phyloP scores from a whole-genome alignment of 2,797 vertebrate species.

The Tragopan temminckii region DNA sequence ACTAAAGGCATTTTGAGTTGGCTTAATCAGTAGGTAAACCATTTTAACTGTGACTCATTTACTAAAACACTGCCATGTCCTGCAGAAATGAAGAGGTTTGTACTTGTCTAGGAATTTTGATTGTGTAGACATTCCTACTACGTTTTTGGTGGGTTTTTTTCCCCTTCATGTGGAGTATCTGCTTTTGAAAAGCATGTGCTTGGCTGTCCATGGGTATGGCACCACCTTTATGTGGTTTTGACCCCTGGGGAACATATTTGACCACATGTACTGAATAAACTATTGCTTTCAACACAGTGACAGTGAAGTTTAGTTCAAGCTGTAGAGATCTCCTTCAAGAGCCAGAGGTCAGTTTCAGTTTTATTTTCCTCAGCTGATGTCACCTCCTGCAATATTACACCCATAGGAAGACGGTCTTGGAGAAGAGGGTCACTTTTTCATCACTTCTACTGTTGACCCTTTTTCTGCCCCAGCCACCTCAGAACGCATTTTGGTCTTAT shows the following conservation, averaged over 20 bases:
- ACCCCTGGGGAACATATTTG: neutral
- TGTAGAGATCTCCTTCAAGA: neutral
- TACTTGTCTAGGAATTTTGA: neutral
- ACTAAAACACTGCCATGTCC: neutral
- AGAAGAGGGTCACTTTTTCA: neutral
- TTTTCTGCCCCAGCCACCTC: neutral
- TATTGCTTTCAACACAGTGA: neutral
- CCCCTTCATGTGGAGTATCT: neutral
- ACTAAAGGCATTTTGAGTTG: neutral
- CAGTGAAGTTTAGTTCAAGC: neutral
- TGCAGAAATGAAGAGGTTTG: neutral
- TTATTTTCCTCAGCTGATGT: neutral
- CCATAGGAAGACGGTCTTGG: neutral
- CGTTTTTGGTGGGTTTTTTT: neutral
- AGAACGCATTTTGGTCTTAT: neutral
- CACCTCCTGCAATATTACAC: neutral
- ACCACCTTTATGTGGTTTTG: neutral
- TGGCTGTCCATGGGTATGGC: neutral
- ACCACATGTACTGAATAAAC: neutral
- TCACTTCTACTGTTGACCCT: neutral
- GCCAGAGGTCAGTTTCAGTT: neutral
- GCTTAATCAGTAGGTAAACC: neutral
- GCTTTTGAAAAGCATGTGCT: neutral
- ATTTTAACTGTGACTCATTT: fast-evolving
- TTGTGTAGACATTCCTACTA: neutral